A percentile compares a stretch with the other conserved stretches of the same genome.
Evolutionary conservation across 1,140 invertebrate genomes (phyloP).

Genomic region (Nasonia giraulti): DNA sequence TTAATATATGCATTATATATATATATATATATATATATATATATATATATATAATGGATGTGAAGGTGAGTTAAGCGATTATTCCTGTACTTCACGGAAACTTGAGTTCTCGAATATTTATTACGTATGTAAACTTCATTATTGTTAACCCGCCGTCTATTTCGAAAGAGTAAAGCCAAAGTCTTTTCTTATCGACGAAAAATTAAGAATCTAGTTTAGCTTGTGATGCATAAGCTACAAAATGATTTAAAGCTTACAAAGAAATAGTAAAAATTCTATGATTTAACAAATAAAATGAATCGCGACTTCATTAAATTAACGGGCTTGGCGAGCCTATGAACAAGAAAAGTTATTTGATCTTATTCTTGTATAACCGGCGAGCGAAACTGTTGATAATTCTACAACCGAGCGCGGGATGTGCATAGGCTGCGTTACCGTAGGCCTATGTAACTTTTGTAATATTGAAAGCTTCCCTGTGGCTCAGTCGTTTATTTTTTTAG

Average conservation of each 20-base stretch:
- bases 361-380: neutral
- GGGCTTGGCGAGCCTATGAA: neutral
- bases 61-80: conserved; percentile 20
- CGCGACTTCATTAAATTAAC: neutral
- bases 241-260: neutral
- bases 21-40: neutral
- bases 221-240: neutral
- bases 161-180: conserved; percentile 26
- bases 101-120: conserved; percentile 9
- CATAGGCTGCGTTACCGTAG: conserved; percentile 21
- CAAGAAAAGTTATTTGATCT: neutral
- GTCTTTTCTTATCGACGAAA: neutral
- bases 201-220: neutral
- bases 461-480: conserved; percentile 17
- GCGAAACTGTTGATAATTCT: conserved; percentile 13
- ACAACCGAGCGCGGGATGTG: neutral
- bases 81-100: conserved; percentile 1
- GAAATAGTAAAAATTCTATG: neutral
- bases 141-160: neutral
- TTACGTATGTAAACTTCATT: conserved; percentile 8
- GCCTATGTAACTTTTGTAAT: conserved; percentile 6
- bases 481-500: conserved; percentile 25
- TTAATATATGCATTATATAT: neutral
- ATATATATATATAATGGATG: neutral
- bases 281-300: neutral